phyloP scores from a whole-genome alignment of 2,888 invertebrate genomes.

The Phrixothrix hirtus region DNA sequence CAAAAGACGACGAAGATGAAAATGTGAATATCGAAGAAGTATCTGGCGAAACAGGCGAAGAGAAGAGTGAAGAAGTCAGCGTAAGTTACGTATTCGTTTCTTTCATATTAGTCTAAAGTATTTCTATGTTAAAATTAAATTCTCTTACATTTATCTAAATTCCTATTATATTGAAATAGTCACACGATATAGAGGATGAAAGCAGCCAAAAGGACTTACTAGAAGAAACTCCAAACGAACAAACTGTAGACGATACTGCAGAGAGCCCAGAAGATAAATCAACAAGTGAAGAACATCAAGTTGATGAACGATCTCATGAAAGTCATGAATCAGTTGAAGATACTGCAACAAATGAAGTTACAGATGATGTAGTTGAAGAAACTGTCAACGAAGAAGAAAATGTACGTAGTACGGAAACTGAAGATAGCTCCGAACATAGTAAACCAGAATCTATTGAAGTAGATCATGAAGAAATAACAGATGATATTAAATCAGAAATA shows the following conservation, averaged over 20 bases:
- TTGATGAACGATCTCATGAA: not conserved
- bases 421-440: conserved; percentile 15
- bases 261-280: conserved; percentile 3
- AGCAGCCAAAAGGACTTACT: not conserved
- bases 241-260: not conserved
- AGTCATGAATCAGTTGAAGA: conserved; percentile 11
- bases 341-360: conserved; percentile 3
- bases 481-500: conserved; percentile 12
- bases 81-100: conserved; percentile 18
- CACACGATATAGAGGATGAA: not conserved
- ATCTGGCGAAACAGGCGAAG: conserved; percentile 23
- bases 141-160: not conserved
- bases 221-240: conserved; percentile 7
- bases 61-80: conserved; percentile 30
- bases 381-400: not conserved
- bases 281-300: conserved; percentile 22
- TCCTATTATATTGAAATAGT: not conserved
- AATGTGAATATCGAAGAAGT: conserved; percentile 5
- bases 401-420: conserved; percentile 15
- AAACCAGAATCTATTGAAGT: conserved; percentile 40
- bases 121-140: not conserved
- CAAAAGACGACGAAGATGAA: conserved; percentile 13
- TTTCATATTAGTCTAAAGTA: not conserved
- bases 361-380: not conserved
- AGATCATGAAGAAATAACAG: conserved; percentile 41